Conservation (phyloP, 1,140 invertebrate species). For the Drosophila jambulina region DNA sequence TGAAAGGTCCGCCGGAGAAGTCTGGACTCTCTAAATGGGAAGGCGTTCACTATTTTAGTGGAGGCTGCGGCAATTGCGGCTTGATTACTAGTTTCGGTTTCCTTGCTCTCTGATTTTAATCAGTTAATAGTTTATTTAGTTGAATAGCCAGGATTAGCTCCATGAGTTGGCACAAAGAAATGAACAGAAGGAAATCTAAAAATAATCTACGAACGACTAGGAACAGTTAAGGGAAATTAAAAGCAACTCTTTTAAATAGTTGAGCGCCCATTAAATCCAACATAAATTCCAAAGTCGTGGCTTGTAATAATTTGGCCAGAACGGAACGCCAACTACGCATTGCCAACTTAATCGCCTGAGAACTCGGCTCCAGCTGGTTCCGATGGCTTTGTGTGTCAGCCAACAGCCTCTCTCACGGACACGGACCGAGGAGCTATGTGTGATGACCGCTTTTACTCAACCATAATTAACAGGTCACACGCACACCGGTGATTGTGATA, state of each 20-base stretch:
- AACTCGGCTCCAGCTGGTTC: conserved; percentile 15
- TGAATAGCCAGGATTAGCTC: conserved; percentile 27
- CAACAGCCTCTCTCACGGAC: conserved; percentile 10
- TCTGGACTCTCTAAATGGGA: conserved; percentile 50
- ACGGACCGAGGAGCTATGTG: conserved; percentile 3
- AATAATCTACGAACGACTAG: background rate
- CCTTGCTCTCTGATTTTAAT: conserved; percentile 69
- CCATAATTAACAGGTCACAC: conserved; percentile 78
- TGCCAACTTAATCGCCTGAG: conserved; percentile 33
- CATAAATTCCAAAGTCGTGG: conserved; percentile 23
- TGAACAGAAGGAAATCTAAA: conserved; percentile 14
- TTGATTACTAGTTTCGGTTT: conserved; percentile 68
- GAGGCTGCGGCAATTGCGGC: conserved; percentile 53
- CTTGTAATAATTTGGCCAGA: conserved; percentile 28
- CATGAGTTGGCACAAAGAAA: conserved; percentile 1
- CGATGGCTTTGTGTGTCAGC: conserved; percentile 49
- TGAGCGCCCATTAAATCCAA: conserved; percentile 1
- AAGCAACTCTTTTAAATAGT: background rate
- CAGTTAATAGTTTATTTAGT: conserved; percentile 83
- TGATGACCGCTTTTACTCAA: conserved; percentile 65
- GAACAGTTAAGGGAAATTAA: background rate
- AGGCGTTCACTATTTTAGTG: conserved; percentile 76
- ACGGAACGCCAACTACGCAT: conserved; percentile 42
- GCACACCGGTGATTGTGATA: conserved; percentile 48
- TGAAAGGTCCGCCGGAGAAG: conserved; percentile 54